Percentiles rank a stretch among this genome's conserved stretches.
These are phyloP conservation scores for Tachina fera DNA, from an alignment of 2,888 invertebrate species.

Conservation along the genomic window DNA sequence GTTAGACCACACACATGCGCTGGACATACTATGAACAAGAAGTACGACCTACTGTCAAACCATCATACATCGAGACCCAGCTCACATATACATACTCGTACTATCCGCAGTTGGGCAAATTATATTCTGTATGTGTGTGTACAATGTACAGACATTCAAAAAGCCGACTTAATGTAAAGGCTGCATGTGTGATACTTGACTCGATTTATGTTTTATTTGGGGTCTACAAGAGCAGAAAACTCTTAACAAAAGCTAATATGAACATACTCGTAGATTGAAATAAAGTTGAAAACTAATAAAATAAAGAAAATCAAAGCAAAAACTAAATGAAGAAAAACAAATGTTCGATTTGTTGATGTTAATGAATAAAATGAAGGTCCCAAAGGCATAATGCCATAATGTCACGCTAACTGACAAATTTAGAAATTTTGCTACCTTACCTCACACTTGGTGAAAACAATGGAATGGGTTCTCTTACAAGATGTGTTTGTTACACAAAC, in stretches of 20 bases:
- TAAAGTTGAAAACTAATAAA: conserved; percentile 48
- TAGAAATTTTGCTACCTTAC: conserved; percentile 66
- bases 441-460: conserved; percentile 5
- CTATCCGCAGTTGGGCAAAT: conserved; percentile 42
- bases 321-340: conserved; percentile 36
- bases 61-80: conserved; percentile 5
- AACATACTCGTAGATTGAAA: conserved; percentile 56
- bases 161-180: conserved; percentile 47
- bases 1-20: conserved; percentile 66
- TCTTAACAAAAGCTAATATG: conserved; percentile 41
- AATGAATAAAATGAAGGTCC: conserved; percentile 59
- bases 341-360: conserved; percentile 51
- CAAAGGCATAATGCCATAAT: conserved; percentile 65
- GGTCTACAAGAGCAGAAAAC: conserved; percentile 3
- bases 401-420: conserved; percentile 71
- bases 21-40: background rate
- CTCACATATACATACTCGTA: conserved; percentile 8
- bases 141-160: background rate
- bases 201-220: conserved; percentile 32
- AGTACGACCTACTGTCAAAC: background rate
- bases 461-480: background rate
- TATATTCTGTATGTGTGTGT: conserved; percentile 7
- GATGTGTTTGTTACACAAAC: conserved; percentile 42
- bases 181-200: conserved; percentile 37
- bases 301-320: conserved; percentile 12